Evolutionary conservation across 1,140 invertebrate genomes (phyloP).

Genomic region (Trichoplusia ni): DNA sequence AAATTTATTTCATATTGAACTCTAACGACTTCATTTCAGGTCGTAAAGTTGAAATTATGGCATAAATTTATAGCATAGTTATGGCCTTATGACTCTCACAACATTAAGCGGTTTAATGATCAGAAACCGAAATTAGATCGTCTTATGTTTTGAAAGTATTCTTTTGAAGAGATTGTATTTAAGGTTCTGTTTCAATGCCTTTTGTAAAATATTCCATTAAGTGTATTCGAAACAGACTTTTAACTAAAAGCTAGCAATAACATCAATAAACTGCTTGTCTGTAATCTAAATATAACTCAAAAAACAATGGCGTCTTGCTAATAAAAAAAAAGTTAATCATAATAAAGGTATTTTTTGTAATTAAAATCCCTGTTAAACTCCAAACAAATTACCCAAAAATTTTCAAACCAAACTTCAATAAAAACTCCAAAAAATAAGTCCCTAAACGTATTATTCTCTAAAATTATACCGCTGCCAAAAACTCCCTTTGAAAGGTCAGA

Average conservation of each 20-base stretch:
- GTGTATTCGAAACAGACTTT: too few relatives aligned
- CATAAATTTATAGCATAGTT: not conserved
- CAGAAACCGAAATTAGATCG: not conserved
- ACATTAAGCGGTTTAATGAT: not conserved
- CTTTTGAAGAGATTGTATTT: too few relatives aligned
- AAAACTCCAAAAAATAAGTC: not conserved
- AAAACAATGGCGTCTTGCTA: too few relatives aligned
- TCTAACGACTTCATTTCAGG: not conserved
- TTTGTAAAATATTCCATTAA: too few relatives aligned
- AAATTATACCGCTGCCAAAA: not conserved
- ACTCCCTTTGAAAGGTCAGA: not conserved
- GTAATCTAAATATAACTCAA: too few relatives aligned
- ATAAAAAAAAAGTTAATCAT: too few relatives aligned
- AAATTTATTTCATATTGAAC: not conserved
- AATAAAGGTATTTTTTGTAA: too few relatives aligned
- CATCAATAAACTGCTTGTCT: too few relatives aligned
- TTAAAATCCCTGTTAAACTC: too few relatives aligned
- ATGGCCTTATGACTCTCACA: not conserved
- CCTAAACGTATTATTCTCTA: conserved; percentile 1
- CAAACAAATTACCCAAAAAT: not conserved
- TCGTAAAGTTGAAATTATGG: not conserved
- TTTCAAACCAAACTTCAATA: not conserved
- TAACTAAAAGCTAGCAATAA: too few relatives aligned
- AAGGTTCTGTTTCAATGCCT: too few relatives aligned
- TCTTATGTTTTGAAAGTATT: not conserved